phyloP scores from a whole-genome alignment of 2,797 vertebrate species.

The Rhinella marina region DNA sequence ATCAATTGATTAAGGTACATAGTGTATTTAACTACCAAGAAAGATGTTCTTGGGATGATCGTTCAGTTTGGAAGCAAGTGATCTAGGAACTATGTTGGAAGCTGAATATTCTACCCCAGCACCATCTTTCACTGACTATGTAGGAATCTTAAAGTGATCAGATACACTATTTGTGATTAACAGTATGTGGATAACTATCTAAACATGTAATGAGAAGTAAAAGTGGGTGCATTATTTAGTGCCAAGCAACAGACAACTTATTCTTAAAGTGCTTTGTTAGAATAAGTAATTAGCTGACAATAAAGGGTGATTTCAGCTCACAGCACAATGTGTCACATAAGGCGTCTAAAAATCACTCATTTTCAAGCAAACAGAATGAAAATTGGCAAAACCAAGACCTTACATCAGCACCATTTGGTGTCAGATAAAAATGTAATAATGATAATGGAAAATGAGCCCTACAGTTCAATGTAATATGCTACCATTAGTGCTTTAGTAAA shows the following conservation, averaged over 20 bases:
- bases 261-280: constrained; percentile 52
- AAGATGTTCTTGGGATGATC: background rate
- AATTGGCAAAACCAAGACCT: constrained; percentile 40
- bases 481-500: constrained; percentile 20
- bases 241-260: constrained; percentile 41
- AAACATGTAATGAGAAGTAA: constrained; percentile 38
- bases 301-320: constrained; percentile 30
- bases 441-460: constrained; percentile 1
- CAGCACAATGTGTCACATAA: constrained; percentile 53
- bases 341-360: constrained; percentile 57
- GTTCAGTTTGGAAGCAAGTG: background rate
- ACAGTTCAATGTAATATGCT: constrained; percentile 13
- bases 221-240: background rate
- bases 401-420: constrained; percentile 36
- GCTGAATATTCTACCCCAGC: background rate
- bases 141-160: constrained; percentile 18
- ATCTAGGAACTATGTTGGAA: background rate
- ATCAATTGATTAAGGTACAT: background rate
- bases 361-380: constrained; percentile 55
- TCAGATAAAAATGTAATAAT: constrained; percentile 54
- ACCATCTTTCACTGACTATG: background rate
- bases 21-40: background rate
- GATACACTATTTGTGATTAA: constrained; percentile 38
- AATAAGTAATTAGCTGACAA: constrained; percentile 55
- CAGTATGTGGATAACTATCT: constrained; percentile 47